A percentile compares a stretch with the other conserved stretches of the same genome.
Evolutionary conservation across 2,797 vertebrate genomes (phyloP).

Genomic region (Lacerta viridis): DNA sequence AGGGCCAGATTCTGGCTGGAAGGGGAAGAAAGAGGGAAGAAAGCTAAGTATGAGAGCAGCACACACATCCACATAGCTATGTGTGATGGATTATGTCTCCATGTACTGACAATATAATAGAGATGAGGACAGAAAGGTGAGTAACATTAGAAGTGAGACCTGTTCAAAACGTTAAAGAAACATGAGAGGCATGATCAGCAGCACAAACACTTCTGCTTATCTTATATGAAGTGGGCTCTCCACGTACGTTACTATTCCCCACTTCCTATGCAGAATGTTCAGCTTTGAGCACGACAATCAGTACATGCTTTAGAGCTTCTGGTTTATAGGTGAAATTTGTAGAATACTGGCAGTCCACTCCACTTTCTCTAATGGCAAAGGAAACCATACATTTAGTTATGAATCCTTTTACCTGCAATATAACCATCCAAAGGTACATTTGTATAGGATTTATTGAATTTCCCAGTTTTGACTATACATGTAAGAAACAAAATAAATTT

Average conservation of each 20-base stretch:
- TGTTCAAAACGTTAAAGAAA: background rate
- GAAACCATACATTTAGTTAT: background rate
- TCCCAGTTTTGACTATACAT: background rate
- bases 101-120: background rate
- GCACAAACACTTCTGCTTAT: background rate
- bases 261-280: background rate
- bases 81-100: background rate
- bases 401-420: background rate
- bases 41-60: background rate
- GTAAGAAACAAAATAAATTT: background rate
- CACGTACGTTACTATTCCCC: background rate
- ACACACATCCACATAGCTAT: background rate
- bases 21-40: too few species aligned
- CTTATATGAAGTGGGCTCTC: background rate
- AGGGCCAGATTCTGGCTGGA: background rate
- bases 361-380: background rate
- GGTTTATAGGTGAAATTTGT: background rate
- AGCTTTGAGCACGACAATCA: background rate
- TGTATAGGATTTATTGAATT: background rate
- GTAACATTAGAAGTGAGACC: background rate
- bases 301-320: background rate
- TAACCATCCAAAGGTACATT: background rate
- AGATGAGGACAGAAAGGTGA: background rate
- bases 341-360: background rate
- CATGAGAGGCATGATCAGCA: background rate